Percentiles rank a stretch among this genome's conserved stretches.
These are phyloP conservation scores for Leguminivora glycinivorella DNA, from an alignment of 1,140 invertebrate genomes.

Conservation along the genomic window DNA sequence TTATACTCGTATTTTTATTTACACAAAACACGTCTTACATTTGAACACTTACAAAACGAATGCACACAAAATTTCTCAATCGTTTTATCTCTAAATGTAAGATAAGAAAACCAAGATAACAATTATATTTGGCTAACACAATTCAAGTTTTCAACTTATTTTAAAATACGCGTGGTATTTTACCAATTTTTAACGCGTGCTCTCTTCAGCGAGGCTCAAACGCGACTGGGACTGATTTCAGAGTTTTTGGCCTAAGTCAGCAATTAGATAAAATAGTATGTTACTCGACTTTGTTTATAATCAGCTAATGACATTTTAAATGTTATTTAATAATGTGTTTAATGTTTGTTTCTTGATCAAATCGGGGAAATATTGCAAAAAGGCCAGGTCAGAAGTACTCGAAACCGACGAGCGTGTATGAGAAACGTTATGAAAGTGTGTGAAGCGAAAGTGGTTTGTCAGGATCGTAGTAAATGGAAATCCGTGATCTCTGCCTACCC, in stretches of 20 bases:
- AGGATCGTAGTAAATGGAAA: no score
- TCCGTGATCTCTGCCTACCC: no score
- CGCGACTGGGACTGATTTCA: not conserved
- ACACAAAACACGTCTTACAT: not conserved
- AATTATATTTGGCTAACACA: not conserved
- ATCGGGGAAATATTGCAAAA: no score
- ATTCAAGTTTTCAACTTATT: not conserved
- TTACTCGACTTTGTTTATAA: not conserved
- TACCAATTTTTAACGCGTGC: not conserved
- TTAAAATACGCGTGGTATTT: not conserved
- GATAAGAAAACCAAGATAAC: not conserved
- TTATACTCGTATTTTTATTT: conserved; percentile 1
- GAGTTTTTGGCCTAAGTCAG: not conserved
- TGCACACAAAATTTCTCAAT: conserved; percentile 50
- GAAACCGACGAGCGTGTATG: no score
- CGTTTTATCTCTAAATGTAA: conserved; percentile 1
- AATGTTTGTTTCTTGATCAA: no score
- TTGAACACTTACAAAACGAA: not conserved
- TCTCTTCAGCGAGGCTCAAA: not conserved
- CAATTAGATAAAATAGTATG: not conserved
- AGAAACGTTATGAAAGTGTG: no score
- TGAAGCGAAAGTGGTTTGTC: no score
- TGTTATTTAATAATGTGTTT: no score
- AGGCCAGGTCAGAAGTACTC: no score
- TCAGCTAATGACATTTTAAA: not conserved